Evolutionary conservation across 2,888 invertebrate species (phyloP).

Genomic region (Andrena camellia): DNA sequence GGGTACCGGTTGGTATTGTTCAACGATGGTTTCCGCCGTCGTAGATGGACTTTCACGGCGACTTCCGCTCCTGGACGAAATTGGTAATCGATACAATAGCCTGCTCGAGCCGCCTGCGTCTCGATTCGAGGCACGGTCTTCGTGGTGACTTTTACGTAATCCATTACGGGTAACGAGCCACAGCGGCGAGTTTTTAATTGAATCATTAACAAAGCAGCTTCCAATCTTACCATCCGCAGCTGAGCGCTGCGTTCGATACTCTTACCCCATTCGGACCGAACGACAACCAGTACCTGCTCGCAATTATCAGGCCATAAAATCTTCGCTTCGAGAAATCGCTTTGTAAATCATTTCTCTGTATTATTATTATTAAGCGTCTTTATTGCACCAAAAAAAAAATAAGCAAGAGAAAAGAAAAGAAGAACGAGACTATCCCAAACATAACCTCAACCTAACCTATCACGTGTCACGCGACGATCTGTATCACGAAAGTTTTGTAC

Average conservation of each 20-base stretch:
- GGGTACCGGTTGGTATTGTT: conserved; percentile 66
- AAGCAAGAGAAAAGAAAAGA: too few species aligned
- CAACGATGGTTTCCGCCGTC: conserved; percentile 63
- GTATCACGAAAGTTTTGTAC: too few species aligned
- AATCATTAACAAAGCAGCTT: conserved; percentile 2
- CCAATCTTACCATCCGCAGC: neutral
- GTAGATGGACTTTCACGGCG: conserved; percentile 56
- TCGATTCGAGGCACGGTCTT: conserved; percentile 49
- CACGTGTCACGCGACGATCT: too few species aligned
- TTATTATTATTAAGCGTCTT: too few species aligned
- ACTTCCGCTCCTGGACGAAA: conserved; percentile 65
- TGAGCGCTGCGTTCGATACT: neutral
- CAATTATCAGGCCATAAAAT: too few species aligned
- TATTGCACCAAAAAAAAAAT: too few species aligned
- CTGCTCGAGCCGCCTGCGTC: conserved; percentile 4
- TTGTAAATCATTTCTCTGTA: too few species aligned
- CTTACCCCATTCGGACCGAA: neutral
- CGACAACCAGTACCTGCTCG: too few species aligned
- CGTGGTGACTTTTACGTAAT: conserved; percentile 40
- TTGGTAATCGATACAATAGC: conserved; percentile 62
- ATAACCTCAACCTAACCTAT: too few species aligned
- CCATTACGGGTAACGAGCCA: conserved; percentile 14
- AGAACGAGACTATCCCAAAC: too few species aligned
- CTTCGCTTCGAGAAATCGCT: too few species aligned
- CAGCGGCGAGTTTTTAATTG: conserved; percentile 1